phyloP scores from a whole-genome alignment of 2,888 invertebrate species.

The Phaonia tiefii region DNA sequence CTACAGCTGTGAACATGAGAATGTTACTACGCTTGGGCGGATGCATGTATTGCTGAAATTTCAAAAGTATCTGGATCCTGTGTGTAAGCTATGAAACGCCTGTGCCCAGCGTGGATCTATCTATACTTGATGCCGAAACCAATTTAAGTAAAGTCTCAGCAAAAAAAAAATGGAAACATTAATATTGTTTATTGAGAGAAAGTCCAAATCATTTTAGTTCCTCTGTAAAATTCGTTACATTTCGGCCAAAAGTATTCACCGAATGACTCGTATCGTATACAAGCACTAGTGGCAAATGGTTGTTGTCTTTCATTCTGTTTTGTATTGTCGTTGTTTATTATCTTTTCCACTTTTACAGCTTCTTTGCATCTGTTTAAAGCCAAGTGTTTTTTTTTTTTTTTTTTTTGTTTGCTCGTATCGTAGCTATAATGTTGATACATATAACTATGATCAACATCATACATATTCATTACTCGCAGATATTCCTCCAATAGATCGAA shows the following conservation, averaged over 20 bases:
- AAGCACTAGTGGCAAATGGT: not conserved
- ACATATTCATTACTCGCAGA: not conserved
- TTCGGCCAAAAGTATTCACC: constrained; percentile 4
- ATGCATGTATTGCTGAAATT: not conserved
- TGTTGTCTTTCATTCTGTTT: constrained; percentile 11
- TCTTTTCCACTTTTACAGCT: too few species aligned
- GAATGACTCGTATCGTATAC: not conserved
- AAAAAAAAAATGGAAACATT: constrained; percentile 44
- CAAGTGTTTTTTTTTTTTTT: not conserved
- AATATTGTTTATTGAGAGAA: constrained; percentile 52
- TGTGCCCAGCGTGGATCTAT: too few species aligned
- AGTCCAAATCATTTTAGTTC: constrained; percentile 55
- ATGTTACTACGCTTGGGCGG: not conserved
- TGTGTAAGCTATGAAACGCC: too few species aligned
- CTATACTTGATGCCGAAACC: too few species aligned
- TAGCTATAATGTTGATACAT: not conserved
- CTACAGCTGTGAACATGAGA: too few species aligned
- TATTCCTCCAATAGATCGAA: not conserved
- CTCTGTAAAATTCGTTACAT: constrained; percentile 45
- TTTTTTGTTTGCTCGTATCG: not conserved
- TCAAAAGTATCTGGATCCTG: too few species aligned
- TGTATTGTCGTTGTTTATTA: not conserved
- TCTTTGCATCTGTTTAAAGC: too few species aligned
- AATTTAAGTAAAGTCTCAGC: too few species aligned
- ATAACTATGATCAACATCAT: not conserved